Base-by-base conservation (phyloP, 2,113 vertebrate genomes). In the Barbus barbus region DNA sequence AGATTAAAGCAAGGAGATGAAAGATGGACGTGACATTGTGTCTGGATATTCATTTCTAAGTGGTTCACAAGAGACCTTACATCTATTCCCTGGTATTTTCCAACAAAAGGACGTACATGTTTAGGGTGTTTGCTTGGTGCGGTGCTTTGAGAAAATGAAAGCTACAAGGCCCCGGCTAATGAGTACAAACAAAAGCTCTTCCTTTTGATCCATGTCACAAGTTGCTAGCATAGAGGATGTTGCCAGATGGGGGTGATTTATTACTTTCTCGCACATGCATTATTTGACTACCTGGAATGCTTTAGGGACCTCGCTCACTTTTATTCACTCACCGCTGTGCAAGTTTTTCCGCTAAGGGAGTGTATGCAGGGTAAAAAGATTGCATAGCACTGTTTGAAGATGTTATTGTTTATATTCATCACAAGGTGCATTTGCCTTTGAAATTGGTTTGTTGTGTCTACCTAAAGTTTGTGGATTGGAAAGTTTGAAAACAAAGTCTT, bases 241-340 rank as follows among this genome's bases (percentile, higher is more conserved):
- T 84, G 31, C 63, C n/a, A 46, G 56, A 48, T 61, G 56, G 56
- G 61, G 61, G 41, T 86, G 87, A 86, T 86, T 86, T 88, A 88
- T 83, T 83, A 48, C 78, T 61, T 61, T 71, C 72, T 60, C 61
- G 33, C 41, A 18, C 48, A 81, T 78, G 33, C 71, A 33, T 28
- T 63, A 14, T 86, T 58, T 84, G 65, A 86, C 80, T 81, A 75
- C 78, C 79, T 61, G n/a, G 56, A 83, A 48, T 16, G 73, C 72
- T 88, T 73, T 26, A 63, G 28, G 65, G 63, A 22, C 56, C 51
- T 53, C 31, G 44, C 75, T 58, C 61, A 56, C 61, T 72, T 84
- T 82, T 31, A 51, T 38, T 38, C 20, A 61, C 38, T 26, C 56
- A 41, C 53, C 7, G 4, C 18, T 71, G 67, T n/a, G 31, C 51